phyloP scores from a whole-genome alignment of 2,888 invertebrate species.

The Synanthedon vespiformis region DNA sequence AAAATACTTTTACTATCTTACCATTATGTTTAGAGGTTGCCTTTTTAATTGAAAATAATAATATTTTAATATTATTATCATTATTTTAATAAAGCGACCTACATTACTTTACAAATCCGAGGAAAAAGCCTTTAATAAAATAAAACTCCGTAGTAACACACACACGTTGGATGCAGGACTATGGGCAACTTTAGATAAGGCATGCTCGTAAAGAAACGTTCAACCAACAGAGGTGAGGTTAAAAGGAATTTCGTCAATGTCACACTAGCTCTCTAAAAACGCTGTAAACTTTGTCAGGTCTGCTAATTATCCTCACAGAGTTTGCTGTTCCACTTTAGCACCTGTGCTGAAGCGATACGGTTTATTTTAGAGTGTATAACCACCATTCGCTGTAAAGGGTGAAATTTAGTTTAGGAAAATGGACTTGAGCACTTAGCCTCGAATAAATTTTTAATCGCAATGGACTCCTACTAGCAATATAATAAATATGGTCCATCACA shows the following conservation, averaged over 20 bases:
- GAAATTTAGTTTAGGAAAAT: not conserved
- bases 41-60: too few relatives aligned
- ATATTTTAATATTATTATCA: too few relatives aligned
- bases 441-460: not conserved
- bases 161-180: conserved; percentile 1
- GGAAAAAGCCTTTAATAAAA: too few relatives aligned
- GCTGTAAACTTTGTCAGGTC: not conserved
- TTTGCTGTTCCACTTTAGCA: too few relatives aligned
- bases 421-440: not conserved
- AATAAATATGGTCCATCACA: not conserved
- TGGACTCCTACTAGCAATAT: not conserved
- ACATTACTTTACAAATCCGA: too few relatives aligned
- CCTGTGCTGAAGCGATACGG: too few relatives aligned
- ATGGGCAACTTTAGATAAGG: conserved; percentile 8
- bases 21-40: too few relatives aligned
- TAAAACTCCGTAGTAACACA: not conserved
- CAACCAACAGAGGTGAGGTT: not conserved
- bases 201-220: conserved; percentile 8
- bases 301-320: not conserved
- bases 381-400: not conserved
- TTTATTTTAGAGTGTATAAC: not conserved
- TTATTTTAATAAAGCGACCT: too few relatives aligned
- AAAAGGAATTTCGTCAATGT: conserved; percentile 1
- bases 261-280: not conserved
- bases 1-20: too few relatives aligned